Evolutionary conservation across 2,113 vertebrate species (phyloP).

Genomic region (Pelodiscus sinensis): DNA sequence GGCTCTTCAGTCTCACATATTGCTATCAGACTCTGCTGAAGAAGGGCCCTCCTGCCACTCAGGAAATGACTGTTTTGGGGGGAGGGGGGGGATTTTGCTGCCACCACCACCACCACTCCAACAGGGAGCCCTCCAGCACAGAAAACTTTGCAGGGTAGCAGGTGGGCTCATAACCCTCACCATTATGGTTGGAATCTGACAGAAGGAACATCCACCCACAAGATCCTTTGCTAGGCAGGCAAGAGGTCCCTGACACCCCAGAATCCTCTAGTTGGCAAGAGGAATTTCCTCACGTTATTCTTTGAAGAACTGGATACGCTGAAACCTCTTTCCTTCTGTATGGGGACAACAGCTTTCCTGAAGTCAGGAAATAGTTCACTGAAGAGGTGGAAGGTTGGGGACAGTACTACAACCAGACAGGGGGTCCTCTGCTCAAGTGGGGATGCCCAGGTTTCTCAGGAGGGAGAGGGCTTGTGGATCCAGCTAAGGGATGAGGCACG

Average conservation of each 20-base stretch:
- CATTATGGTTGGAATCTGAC: not conserved
- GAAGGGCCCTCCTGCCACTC: not conserved
- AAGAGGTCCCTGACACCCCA: not conserved
- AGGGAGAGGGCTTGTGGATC: too few relatives aligned
- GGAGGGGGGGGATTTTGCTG: not conserved
- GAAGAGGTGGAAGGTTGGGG: not conserved
- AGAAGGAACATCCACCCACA: not conserved
- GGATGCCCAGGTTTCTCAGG: too few relatives aligned
- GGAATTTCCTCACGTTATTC: not conserved
- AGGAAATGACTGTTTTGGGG: not conserved
- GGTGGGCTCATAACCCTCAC: not conserved
- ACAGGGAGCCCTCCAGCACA: not conserved
- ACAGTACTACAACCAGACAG: too few relatives aligned
- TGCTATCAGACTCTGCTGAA: not conserved
- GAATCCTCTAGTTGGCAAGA: not conserved
- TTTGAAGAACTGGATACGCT: not conserved
- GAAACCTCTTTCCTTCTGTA: not conserved
- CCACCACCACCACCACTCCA: not conserved
- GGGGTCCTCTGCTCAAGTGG: too few relatives aligned
- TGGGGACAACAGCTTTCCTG: not conserved
- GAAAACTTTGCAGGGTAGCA: fast-evolving
- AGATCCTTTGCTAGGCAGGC: not conserved
- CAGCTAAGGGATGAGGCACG: too few relatives aligned
- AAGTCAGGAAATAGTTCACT: not conserved
- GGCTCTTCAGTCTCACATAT: not conserved